Percentiles rank a stretch among this genome's conserved stretches.
Evolutionary conservation across 2,888 invertebrate species (phyloP).

Genomic region (Priocnemis perturbator): DNA sequence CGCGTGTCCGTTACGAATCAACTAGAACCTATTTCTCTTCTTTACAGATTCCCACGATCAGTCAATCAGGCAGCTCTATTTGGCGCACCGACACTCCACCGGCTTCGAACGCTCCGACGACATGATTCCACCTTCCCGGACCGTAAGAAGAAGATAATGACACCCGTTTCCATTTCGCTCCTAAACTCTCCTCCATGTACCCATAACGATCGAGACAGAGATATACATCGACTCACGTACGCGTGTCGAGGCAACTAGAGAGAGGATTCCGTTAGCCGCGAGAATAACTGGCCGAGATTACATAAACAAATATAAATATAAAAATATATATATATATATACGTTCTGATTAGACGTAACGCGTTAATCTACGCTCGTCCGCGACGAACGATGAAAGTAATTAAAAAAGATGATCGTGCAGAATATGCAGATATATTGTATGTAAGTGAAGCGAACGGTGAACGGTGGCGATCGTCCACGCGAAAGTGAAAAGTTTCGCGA

Average conservation of each 20-base stretch:
- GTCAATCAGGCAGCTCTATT: slow-evolving; percentile 66
- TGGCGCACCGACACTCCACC: slow-evolving; percentile 66
- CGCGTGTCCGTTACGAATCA: too few relatives aligned
- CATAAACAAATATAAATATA: too few relatives aligned
- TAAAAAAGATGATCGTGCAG: slow-evolving; percentile 17
- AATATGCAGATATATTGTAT: background rate
- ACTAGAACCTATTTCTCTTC: too few relatives aligned
- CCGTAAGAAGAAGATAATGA: slow-evolving; percentile 42
- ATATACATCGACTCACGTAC: slow-evolving; percentile 30
- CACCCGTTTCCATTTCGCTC: slow-evolving; percentile 33
- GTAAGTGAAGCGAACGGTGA: slow-evolving; percentile 3
- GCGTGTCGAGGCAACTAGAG: slow-evolving; percentile 3
- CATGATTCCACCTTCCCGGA: slow-evolving; percentile 66
- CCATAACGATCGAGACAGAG: slow-evolving; percentile 24
- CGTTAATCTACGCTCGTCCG: too few relatives aligned
- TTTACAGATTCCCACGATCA: slow-evolving; percentile 69
- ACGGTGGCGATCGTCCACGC: slow-evolving; percentile 23
- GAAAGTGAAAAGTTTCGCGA: background rate
- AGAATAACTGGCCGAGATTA: too few relatives aligned
- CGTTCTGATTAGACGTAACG: too few relatives aligned
- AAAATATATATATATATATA: too few relatives aligned
- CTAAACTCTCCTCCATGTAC: slow-evolving; percentile 40
- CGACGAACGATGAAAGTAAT: slow-evolving; percentile 55
- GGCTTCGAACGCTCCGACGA: slow-evolving; percentile 63
- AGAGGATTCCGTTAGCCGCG: too few relatives aligned